phyloP scores from a whole-genome alignment of 2,797 vertebrate genomes.

The Ambastaia sidthimunki region DNA sequence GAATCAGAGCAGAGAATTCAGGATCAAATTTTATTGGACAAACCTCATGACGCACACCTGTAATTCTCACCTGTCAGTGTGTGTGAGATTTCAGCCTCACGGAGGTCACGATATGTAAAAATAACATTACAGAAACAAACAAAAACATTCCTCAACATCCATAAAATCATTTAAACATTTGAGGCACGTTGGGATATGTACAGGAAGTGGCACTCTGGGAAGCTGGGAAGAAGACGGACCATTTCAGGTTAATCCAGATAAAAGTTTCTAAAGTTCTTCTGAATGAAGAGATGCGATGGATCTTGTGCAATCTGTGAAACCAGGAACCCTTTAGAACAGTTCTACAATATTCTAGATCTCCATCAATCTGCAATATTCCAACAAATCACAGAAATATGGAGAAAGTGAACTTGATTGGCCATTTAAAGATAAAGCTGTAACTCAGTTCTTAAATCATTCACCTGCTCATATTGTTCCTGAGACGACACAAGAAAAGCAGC shows the following conservation, averaged over 20 bases:
- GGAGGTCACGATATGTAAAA: slow-evolving; percentile 34
- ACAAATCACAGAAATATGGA: not conserved
- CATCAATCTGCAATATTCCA: no score
- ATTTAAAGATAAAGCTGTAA: not conserved
- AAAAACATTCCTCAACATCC: not conserved
- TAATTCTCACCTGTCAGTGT: not conserved
- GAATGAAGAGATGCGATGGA: not conserved
- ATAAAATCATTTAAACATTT: slow-evolving; percentile 26
- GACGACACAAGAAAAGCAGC: slow-evolving; percentile 4
- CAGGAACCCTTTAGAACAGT: not conserved
- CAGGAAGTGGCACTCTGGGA: slow-evolving; percentile 36
- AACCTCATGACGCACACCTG: not conserved
- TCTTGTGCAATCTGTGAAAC: not conserved
- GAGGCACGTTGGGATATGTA: slow-evolving; percentile 18
- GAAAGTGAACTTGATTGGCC: slow-evolving; percentile 24
- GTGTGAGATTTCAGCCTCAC: slow-evolving; percentile 28
- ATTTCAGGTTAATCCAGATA: not conserved
- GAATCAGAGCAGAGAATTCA: not conserved
- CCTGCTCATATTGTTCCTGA: slow-evolving; percentile 5
- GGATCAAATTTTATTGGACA: slow-evolving; percentile 9
- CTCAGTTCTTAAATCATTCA: slow-evolving; percentile 1
- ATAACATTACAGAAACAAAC: slow-evolving; percentile 3
- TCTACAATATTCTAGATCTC: not conserved
- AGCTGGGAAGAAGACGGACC: not conserved
- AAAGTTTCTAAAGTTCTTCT: not conserved